These are phyloP conservation scores for Montipora cactus DNA, from an alignment of 64 coral and sea anemone genomes.

Conservation along the genomic window DNA sequence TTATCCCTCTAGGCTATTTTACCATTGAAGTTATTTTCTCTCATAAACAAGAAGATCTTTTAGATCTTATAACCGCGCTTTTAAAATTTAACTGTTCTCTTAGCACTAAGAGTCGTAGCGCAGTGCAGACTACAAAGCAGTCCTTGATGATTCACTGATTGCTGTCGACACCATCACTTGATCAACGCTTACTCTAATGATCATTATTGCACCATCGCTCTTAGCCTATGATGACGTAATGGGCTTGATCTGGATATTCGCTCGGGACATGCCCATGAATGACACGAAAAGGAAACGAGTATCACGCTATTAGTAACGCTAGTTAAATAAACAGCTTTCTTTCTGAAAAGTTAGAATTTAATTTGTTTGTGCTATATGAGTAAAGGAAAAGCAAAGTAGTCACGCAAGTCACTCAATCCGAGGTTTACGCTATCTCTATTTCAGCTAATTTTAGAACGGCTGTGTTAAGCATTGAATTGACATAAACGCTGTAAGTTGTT, in stretches of 20 bases:
- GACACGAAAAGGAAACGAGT: neutral
- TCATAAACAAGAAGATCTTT: too few species aligned
- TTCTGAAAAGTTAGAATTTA: neutral
- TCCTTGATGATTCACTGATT: too few species aligned
- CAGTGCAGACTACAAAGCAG: too few species aligned
- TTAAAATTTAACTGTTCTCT: too few species aligned
- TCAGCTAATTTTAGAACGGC: neutral
- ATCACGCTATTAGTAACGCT: neutral
- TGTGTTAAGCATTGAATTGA: neutral
- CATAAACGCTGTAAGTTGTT: too few species aligned
- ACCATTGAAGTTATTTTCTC: too few species aligned
- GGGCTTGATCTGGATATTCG: neutral
- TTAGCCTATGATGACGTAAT: neutral
- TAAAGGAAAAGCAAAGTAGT: conserved; percentile 4
- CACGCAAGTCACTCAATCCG: neutral
- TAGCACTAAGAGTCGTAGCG: too few species aligned
- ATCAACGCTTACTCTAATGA: too few species aligned
- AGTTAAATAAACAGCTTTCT: neutral
- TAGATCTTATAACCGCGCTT: too few species aligned
- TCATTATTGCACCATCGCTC: too few species aligned
- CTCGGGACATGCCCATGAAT: conserved; percentile 6
- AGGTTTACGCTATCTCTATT: neutral
- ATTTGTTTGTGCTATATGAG: neutral
- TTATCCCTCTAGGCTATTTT: too few species aligned
- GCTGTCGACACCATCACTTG: too few species aligned